Base-by-base conservation (phyloP, 2,888 invertebrate genomes). In the Automeris io region DNA sequence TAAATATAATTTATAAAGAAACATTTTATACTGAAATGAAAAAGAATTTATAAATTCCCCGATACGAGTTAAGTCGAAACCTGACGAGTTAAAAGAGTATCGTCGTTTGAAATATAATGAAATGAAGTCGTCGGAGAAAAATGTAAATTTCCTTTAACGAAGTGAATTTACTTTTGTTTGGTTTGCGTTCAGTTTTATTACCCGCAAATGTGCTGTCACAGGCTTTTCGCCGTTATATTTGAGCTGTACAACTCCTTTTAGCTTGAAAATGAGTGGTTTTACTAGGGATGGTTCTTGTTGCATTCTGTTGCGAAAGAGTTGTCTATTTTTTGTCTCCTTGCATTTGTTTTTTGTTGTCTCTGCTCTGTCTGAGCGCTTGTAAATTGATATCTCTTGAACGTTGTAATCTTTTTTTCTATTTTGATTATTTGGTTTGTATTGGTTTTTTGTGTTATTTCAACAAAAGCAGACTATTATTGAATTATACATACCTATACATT, bases 91-190 rank as follows among this genome's bases (percentile, higher is more conserved):
- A 29, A 64, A 59, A 60, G 51, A 61, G 58, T 58, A 57, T 57
- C 59, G 58, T 51, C 16, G 5, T 29, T 29, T 16, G 44, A 49
- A 57, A 59, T 58, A 63, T 66, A 70, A 68, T 62, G 57, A 70
- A 74, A 72, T 69, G 70, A 73, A 68, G 54, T 53, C 54, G 51
- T 50, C 51, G 61, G 45, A 67, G 71, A 64, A 68, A 76, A 73
- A 79, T 77, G 77, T 67, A 76, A 81, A 81, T 78, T 74, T 71
- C 54, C 61, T 74, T 68, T 78, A 78, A 81, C 79, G 77, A 80
- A 76, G 70, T 63, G 64, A 64, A 61, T 70, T 66, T 70, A 62
- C 70, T 75, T 74, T 69, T 71, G 62, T 71, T 71, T 66, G 49
- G 42, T 53, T 36, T 46, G 41, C 44, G 52, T 54, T 56, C 56